Percentiles rank a stretch among this genome's conserved stretches.
Conservation (phyloP, 2,888 invertebrate genomes). For the Ctenicera cuprea region DNA sequence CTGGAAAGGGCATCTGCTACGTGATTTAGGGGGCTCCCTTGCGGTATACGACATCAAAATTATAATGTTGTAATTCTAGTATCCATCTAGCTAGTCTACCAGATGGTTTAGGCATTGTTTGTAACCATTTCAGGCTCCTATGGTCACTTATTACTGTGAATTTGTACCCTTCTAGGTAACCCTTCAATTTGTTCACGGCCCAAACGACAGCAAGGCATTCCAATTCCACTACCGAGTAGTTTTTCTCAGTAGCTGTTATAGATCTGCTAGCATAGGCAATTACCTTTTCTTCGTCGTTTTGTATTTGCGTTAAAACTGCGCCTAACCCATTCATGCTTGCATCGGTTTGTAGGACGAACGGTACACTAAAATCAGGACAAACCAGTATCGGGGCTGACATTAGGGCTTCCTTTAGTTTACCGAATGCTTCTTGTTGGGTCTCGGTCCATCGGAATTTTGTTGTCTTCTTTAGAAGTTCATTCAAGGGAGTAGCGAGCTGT, state of each 20-base stretch:
- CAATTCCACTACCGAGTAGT: neutral
- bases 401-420: neutral
- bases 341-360: too few relatives aligned
- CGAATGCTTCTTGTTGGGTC: too few relatives aligned
- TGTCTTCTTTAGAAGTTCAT: conserved; percentile 45
- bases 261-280: conserved; percentile 22
- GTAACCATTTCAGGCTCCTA: neutral
- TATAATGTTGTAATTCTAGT: too few relatives aligned
- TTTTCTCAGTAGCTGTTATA: neutral
- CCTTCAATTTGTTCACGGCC: neutral
- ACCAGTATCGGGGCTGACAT: too few relatives aligned
- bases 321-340: too few relatives aligned
- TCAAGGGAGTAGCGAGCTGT: conserved; percentile 44
- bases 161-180: too few relatives aligned
- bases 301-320: neutral
- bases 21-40: neutral
- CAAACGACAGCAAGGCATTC: neutral
- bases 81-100: neutral
- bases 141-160: too few relatives aligned
- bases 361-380: too few relatives aligned
- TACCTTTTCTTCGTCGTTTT: conserved; percentile 21
- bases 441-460: too few relatives aligned
- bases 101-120: neutral
- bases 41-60: neutral
- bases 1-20: too few relatives aligned